Conservation (phyloP, 2,888 invertebrate genomes). For the Antheraea assamensis region DNA sequence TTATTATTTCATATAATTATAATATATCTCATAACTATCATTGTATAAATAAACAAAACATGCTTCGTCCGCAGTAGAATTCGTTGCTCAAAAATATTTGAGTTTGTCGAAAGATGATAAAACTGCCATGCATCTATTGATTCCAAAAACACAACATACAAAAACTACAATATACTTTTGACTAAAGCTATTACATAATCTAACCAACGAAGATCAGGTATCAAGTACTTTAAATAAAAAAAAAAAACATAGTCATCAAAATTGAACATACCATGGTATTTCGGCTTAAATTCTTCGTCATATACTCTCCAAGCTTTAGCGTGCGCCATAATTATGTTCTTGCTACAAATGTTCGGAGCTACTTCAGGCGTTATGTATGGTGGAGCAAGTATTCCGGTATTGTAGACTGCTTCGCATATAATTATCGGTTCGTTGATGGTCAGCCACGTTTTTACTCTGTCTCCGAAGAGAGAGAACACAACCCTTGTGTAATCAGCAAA, state of each 20-base stretch:
- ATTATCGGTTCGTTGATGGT: conserved; percentile 86
- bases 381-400: conserved; percentile 24
- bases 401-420: conserved; percentile 32
- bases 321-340: conserved; percentile 85
- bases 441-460: conserved; percentile 84
- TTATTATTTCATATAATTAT: no score
- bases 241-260: background rate
- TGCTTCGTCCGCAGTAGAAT: no score
- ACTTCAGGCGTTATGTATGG: conserved; percentile 24
- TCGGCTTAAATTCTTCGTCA: conserved; percentile 69
- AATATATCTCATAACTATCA: no score
- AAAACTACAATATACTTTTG: no score
- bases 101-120: no score
- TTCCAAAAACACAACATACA: no score
- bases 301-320: conserved; percentile 81
- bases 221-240: no score
- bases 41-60: no score
- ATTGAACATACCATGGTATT: conserved; percentile 62
- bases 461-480: conserved; percentile 78
- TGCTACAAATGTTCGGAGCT: conserved; percentile 49
- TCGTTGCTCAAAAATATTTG: no score
- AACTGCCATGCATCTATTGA: no score
- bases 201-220: no score
- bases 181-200: no score
- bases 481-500: conserved; percentile 82